Base-by-base conservation (phyloP, 2,113 vertebrate genomes). In the Podocnemis expansa region DNA sequence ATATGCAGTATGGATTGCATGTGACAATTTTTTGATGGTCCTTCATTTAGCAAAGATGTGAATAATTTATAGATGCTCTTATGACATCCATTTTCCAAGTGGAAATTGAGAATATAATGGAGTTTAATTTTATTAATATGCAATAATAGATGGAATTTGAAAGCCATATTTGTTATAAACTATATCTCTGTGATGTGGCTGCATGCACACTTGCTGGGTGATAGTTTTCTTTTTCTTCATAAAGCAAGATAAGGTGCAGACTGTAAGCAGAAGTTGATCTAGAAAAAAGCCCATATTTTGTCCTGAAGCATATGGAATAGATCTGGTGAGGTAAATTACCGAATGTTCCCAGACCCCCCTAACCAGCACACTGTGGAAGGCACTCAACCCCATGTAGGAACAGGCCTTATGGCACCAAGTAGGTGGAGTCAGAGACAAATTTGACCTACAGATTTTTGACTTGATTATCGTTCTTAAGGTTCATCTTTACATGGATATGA, bases 1-100 rank as follows among this genome's bases (percentile, higher is more conserved):
- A 92, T 92, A 79, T 47, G 76, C 76, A 22, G 7, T 95, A 95
- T 95, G 94, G 94, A 98, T 97, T 92, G 96, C 85, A 96, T 84
- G 29, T 96, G 95, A 97, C 94, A 96, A 90, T 93, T 97, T 96
- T 98, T 96, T 97, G 94, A 98, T 97, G 90, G 92, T 84, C 94
- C 49, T 96, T 95, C 94, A 93, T 97, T 93, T 96, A 97, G 93
- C 86, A 96, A 94, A 97, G 93, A 88, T 5, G 58, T 95, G 90
- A 95, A 97, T 98, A 96, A 98, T 98, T 98, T 93, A 97, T 95
- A 93, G 1, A 2, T 70, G 75, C 90, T 94, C 93, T 96, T 95
- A 91, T 49, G 89, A 84, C 90, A 93, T 95, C 63, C 85, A 95
- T 96, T 97, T 95, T 96, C 95, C 1, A 6, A 45, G 27, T 90